Evolutionary conservation across 2,888 invertebrate species (phyloP), one percentile per base, ranked within the genome.

Genomic region (Charanyca ferruginea): DNA sequence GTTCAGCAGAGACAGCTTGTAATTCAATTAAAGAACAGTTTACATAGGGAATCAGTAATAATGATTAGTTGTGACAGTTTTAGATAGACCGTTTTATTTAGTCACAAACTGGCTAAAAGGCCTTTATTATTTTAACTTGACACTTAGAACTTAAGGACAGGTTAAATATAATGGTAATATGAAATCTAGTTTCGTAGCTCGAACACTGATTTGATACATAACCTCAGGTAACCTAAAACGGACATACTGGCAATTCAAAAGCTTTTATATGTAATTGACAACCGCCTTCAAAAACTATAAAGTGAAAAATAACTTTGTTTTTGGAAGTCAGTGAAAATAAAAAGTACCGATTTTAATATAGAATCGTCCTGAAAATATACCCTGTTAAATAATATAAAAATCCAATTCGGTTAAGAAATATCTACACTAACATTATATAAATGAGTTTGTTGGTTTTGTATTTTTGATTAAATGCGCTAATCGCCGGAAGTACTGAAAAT

Each of bases 11-110:
- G 73, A 75, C 83, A 82, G 81, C 74, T 81, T 67, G 75, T 83
- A 66, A 80, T 84, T 85, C 81, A 85, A 84, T 84, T 84, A 81
- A 81, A 62, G 42, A 28, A 68, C 55, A 47, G 52, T 67, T 73
- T 48, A 48, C 20, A 44, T 48, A 38, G 9, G 38, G 5, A 38
- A 38, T 38, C 16, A 38, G 38, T 38, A 16, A 16, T 38, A 54
- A 49, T 64, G 61, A 64, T 62, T 67, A 28, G 28, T 61, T 23
- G 3, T 16, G 42, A 66, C 59, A 64, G n/a, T 58, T 66, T 49
- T 51, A 61, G 53, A 47, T 42, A 11, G 41, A 41, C n/a, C 5
- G 11, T 28, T 18, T 47, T 18, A 38, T 62, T 45, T 42, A 32
- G 18, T 57, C 4, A 13, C 7, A 11, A 60, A 32, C 22, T 42